These are phyloP conservation scores for Peribatodes rhomboidaria DNA, from an alignment of 2,888 invertebrate genomes.

Conservation along the genomic window DNA sequence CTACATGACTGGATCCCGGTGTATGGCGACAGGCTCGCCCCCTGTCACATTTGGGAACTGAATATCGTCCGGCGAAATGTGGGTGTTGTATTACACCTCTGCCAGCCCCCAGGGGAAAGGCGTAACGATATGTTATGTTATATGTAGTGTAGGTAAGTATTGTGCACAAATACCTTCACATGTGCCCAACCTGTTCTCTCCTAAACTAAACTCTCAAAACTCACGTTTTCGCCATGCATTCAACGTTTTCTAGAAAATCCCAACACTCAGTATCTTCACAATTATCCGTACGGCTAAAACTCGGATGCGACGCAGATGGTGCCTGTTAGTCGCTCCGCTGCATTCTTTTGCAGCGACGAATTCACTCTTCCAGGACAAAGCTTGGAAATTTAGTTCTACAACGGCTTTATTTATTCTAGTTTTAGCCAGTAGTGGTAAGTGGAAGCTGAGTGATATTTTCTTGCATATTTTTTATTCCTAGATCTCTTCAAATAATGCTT, in stretches of 20 bases:
- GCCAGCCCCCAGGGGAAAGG: too few relatives aligned
- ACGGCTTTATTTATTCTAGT: slow-evolving; percentile 5
- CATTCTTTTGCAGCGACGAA: slow-evolving; percentile 26
- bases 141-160: too few relatives aligned
- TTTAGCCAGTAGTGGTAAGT: background rate
- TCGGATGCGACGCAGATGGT: slow-evolving; percentile 31
- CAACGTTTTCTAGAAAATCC: background rate
- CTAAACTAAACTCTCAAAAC: background rate
- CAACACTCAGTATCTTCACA: slow-evolving; percentile 12
- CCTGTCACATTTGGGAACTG: too few relatives aligned
- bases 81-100: too few relatives aligned
- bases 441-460: background rate
- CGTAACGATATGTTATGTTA: too few relatives aligned
- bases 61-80: too few relatives aligned
- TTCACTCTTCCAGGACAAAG: slow-evolving; percentile 9
- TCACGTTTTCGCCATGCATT: background rate
- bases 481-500: background rate
- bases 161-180: too few relatives aligned
- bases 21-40: too few relatives aligned
- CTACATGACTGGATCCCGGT: too few relatives aligned
- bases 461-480: too few relatives aligned
- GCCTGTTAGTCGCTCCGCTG: slow-evolving; percentile 26
- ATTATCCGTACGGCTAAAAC: slow-evolving; percentile 22
- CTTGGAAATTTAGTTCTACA: slow-evolving; percentile 11
- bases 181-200: too few relatives aligned